These are phyloP conservation scores for Eupithecia abbreviata DNA, from an alignment of 2,888 invertebrate species.

Conservation along the genomic window DNA sequence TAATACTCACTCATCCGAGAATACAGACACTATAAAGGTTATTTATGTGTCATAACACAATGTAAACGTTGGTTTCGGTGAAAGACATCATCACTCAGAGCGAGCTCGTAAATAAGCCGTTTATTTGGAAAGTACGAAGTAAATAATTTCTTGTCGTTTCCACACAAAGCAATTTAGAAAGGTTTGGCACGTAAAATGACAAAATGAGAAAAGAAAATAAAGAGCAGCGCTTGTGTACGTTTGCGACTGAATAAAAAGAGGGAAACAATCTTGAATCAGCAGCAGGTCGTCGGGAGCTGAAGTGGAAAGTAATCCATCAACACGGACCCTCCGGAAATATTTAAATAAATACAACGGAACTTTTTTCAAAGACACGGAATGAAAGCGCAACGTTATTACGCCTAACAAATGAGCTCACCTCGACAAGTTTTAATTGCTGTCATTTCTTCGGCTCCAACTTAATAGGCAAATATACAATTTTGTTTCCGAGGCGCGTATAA, in stretches of 20 bases:
- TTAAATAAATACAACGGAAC: conserved; percentile 63
- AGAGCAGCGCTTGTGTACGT: conserved; percentile 54
- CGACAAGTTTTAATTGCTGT: conserved; percentile 56
- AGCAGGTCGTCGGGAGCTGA: conserved; percentile 47
- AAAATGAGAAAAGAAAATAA: conserved; percentile 43
- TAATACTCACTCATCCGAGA: conserved; percentile 33
- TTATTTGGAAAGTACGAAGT: conserved; percentile 36
- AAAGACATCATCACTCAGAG: conserved; percentile 37
- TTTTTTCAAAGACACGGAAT: conserved; percentile 54
- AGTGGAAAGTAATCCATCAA: conserved; percentile 71
- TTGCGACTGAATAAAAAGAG: conserved; percentile 58
- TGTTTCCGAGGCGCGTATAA: conserved; percentile 45
- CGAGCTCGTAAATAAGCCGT: conserved; percentile 30
- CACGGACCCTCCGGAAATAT: conserved; percentile 66
- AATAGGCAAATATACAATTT: conserved; percentile 44
- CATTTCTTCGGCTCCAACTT: conserved; percentile 50
- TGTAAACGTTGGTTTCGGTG: conserved; percentile 35
- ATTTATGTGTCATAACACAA: conserved; percentile 42
- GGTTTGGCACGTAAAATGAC: conserved; percentile 45
- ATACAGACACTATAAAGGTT: conserved; percentile 36
- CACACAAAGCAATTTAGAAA: conserved; percentile 32
- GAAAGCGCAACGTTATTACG: conserved; percentile 54
- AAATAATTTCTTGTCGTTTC: conserved; percentile 33
- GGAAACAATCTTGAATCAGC: conserved; percentile 62
- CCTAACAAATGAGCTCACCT: conserved; percentile 52